Evolutionary conservation across 2,113 vertebrate genomes (phyloP).

Genomic region (Bucco capensis): DNA sequence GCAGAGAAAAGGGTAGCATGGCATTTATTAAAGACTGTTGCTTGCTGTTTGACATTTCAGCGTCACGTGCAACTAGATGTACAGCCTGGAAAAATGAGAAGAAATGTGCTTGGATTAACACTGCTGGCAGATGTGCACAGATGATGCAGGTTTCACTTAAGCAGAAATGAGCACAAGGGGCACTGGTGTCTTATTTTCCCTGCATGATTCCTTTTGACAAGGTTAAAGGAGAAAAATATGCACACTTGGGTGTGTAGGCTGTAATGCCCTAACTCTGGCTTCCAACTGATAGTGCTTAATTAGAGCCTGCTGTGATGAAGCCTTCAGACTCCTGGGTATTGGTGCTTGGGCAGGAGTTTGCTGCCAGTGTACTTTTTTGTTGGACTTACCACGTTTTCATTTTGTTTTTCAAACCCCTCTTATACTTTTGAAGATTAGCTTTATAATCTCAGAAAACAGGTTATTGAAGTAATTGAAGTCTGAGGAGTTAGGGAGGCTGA

Average conservation of each 20-base stretch:
- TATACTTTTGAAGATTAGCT: background rate
- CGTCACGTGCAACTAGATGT: background rate
- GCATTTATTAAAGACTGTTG: constrained; percentile 35
- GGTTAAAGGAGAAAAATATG: background rate
- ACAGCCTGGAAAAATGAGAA: background rate
- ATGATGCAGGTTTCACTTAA: accelerated
- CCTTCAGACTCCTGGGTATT: background rate
- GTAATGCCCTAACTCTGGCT: background rate
- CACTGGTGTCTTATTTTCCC: background rate
- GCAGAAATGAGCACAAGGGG: background rate
- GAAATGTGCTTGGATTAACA: accelerated
- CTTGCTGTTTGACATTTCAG: constrained; percentile 11
- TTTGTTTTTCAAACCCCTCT: background rate
- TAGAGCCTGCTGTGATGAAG: background rate
- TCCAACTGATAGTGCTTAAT: background rate
- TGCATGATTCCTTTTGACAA: background rate
- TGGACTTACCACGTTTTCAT: background rate
- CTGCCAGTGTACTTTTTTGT: background rate
- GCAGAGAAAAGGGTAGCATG: constrained; percentile 24
- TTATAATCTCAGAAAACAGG: background rate
- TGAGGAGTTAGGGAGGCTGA: background rate
- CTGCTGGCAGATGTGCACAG: background rate
- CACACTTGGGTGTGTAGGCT: background rate
- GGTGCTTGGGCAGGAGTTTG: background rate
- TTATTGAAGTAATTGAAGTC: background rate